Base-by-base conservation (phyloP, 1,140 invertebrate species). In the Leptoteleia sp. region DNA sequence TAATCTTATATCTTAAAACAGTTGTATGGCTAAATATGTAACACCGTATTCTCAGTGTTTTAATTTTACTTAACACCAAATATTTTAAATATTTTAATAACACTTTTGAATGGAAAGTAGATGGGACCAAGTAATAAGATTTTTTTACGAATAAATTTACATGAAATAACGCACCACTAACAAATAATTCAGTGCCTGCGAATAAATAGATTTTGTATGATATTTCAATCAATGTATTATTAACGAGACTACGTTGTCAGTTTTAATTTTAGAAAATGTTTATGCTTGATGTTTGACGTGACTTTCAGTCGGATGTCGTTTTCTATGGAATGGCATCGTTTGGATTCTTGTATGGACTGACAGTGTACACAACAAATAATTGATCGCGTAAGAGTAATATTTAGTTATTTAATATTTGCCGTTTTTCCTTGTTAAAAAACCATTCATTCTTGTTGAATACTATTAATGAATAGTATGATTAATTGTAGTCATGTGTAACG, bases 141-240 rank as follows among this genome's bases (percentile, higher is more conserved):
- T n/a, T n/a, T n/a, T n/a, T n/a, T n/a, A n/a, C n/a, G n/a, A n/a
- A n/a, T n/a, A n/a, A n/a, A n/a, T n/a, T n/a, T n/a, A n/a, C n/a
- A n/a, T n/a, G n/a, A n/a, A n/a, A n/a, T n/a, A 31, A 16, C 29
- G 22, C 25, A 62, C 29, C 31, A 48, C 12, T 62, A 64, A 64
- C 45, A 35, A 50, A 12, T 70, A 59, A 50, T 17, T 27, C 43
- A 38, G 52, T 70, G 65, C 45, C 65, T 59, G 22, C 9, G 45
- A 31, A 17, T 59, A 50, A 59, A 65, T 45, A 43, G 38, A 15
- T n/a, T 70, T 59, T 59, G 15, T 59, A 50, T 11, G 37, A 22
- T 37, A 57, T 22, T 37, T 35, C 15, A 35, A 4, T 9, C 5
- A 19, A 38, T 22, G 17, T 33, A 27, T 19, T 19, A 37, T 47